Evolutionary conservation across 2,797 vertebrate species (phyloP).

Genomic region (Neomorphus geoffroyi): DNA sequence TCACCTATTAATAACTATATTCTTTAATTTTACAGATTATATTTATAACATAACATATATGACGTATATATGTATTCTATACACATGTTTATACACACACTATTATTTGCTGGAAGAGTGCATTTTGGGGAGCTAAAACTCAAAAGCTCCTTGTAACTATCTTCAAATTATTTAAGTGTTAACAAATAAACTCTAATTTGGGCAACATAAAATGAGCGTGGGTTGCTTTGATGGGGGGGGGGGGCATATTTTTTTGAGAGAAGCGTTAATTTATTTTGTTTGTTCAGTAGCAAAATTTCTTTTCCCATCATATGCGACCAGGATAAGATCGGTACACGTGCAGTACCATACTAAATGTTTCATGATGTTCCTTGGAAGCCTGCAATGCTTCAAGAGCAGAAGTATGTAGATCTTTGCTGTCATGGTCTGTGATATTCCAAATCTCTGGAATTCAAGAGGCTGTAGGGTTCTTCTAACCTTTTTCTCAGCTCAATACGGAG

Average conservation of each 20-base stretch:
- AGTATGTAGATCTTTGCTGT: neutral
- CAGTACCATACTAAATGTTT: neutral
- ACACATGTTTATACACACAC: neutral
- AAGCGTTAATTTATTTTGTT: neutral
- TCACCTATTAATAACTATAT: neutral
- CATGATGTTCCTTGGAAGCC: neutral
- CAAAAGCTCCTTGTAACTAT: neutral
- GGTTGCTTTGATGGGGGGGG: neutral
- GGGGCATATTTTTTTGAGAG: too few species aligned
- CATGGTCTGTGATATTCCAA: neutral
- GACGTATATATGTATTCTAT: neutral
- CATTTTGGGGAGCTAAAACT: rapidly evolving
- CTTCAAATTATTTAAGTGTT: rapidly evolving
- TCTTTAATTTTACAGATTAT: neutral
- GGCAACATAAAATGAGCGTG: neutral
- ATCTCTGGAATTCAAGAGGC: neutral
- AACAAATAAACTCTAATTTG: neutral
- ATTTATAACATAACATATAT: neutral
- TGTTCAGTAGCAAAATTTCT: neutral
- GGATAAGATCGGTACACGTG: neutral
- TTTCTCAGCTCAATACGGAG: neutral
- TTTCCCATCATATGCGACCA: neutral
- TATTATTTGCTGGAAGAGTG: neutral
- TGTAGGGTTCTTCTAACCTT: neutral
- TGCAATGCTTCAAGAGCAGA: neutral